Conservation (phyloP, 2,888 invertebrate species). For the Celastrina argiolus region DNA sequence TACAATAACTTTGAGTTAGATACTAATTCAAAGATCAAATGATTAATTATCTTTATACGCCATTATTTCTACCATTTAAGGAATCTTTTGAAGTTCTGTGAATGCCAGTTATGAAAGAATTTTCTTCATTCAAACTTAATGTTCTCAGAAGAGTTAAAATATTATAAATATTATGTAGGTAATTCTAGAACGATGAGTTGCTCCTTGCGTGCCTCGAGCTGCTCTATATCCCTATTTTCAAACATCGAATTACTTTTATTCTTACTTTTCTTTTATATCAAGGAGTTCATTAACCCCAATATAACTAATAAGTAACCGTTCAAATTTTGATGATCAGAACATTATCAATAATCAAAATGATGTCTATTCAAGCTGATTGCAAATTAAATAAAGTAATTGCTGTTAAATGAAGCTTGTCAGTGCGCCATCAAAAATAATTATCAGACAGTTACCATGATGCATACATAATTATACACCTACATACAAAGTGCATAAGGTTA, state of each 20-base stretch:
- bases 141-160: not conserved
- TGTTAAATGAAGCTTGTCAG: not conserved
- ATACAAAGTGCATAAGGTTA: slow-evolving; percentile 42
- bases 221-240: too few species aligned
- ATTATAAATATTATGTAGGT: too few species aligned
- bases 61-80: not conserved
- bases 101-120: not conserved
- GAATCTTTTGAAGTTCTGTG: not conserved
- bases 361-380: not conserved
- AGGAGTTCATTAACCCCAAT: too few species aligned
- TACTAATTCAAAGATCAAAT: not conserved
- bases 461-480: not conserved
- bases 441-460: not conserved
- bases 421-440: not conserved
- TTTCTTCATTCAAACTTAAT: not conserved
- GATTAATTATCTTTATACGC: too few species aligned
- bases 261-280: too few species aligned
- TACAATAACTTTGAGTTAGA: not conserved
- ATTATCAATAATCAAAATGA: too few species aligned
- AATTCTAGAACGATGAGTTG: too few species aligned
- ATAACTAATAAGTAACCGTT: too few species aligned
- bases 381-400: not conserved
- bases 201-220: too few species aligned
- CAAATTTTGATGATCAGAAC: too few species aligned
- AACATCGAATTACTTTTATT: too few species aligned